phyloP scores from a whole-genome alignment of 2,888 invertebrate genomes.

The Patella depressa region DNA sequence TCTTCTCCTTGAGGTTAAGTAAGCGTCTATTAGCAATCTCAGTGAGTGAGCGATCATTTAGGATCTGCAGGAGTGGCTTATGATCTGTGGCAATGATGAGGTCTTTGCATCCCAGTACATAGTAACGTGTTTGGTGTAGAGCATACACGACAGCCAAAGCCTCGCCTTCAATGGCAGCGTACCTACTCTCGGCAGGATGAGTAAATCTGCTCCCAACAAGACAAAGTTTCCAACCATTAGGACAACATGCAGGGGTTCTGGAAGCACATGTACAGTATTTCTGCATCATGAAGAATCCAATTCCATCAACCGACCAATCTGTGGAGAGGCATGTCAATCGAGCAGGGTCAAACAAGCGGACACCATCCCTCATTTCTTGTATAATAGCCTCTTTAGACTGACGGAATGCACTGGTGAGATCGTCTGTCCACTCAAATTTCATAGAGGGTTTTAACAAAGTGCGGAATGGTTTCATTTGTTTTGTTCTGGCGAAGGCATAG shows the following conservation, averaged over 20 bases:
- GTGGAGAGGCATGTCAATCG: conserved; percentile 38
- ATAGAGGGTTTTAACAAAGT: conserved; percentile 35
- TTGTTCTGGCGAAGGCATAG: conserved; percentile 39
- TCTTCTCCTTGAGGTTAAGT: conserved; percentile 35
- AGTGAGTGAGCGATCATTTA: conserved; percentile 33
- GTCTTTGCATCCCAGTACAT: conserved; percentile 32
- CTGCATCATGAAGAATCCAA: conserved; percentile 41
- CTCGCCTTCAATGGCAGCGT: no score
- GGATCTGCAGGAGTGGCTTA: conserved; percentile 36
- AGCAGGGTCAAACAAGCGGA: conserved; percentile 36
- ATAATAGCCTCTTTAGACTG: conserved; percentile 35
- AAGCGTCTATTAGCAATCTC: conserved; percentile 35
- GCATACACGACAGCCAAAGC: conserved; percentile 32
- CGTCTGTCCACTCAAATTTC: no score
- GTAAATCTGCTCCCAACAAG: conserved; percentile 44
- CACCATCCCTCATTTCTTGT: conserved; percentile 38
- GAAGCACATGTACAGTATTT: conserved; percentile 36
- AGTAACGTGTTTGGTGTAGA: conserved; percentile 31
- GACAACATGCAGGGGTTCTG: conserved; percentile 36
- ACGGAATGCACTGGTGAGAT: conserved; percentile 27
- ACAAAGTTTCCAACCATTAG: conserved; percentile 36
- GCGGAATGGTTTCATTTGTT: conserved; percentile 37
- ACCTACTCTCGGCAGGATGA: conserved; percentile 34
- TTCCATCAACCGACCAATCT: conserved; percentile 41
- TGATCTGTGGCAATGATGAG: conserved; percentile 34